Evolutionary conservation across 2,113 vertebrate genomes (phyloP), one percentile per base, ranked within the genome.

Genomic region (Stegastes partitus): DNA sequence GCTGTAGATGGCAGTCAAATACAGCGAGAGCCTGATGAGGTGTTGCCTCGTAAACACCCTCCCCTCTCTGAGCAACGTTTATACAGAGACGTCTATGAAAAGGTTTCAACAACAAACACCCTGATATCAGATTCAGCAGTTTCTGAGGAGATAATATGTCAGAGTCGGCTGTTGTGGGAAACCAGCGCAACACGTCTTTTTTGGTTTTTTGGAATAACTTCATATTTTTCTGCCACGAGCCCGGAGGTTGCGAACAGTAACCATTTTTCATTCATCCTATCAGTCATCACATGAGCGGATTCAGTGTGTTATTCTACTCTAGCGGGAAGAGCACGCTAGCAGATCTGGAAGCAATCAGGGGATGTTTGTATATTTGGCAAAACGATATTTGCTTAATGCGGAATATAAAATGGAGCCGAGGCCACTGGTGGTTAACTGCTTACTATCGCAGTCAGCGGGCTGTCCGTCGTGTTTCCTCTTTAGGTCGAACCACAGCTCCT

Each of bases 391-490:
- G 63, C 37, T 70, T 73, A 77, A 62, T 58, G 42, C 63, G 47
- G 62, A 44, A 55, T 47, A 62, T 84, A 56, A 83, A 81, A 73
- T 11, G 16, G 55, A 69, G 1, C 23, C 12, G 49, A 75, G 37
- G 54, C 57, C 53, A 87, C 94, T 90, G 90, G 86, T 84, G 93
- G 83, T 94, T 93, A 91, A 90, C 59, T 93, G 85, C 85, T 91
- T 92, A 72, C 77, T 85, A 86, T 86, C 91, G 84, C 50, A 77
- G 88, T 84, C 82, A 93, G 94, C 92, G 92, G 93, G 61, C 89
- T 93, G 94, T 95, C 95, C 94, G 79, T 88, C 85, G 90, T 91
- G 93, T 92, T 91, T 87, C 89, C 90, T 91, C 14, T 37, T 92
- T 71, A 49, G 64, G 69, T 83, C 85, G 65, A 91, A 62, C 77